Conservation (phyloP, 2,797 vertebrate species). For the Amblyraja radiata region DNA sequence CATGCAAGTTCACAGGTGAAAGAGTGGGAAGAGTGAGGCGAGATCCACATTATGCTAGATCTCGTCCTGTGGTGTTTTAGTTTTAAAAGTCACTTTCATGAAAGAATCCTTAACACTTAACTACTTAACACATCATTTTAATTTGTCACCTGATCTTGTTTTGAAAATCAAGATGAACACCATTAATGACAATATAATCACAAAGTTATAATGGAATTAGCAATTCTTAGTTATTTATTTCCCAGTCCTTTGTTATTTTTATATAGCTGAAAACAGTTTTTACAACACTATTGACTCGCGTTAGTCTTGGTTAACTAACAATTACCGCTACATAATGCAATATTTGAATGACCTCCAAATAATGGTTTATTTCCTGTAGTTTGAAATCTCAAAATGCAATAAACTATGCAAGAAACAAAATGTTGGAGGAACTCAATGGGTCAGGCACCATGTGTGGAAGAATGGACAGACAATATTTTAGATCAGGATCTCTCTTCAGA, state of each 20-base stretch:
- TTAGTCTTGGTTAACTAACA: background rate
- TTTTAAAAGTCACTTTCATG: background rate
- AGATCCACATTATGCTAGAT: no score
- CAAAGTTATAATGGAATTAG: background rate
- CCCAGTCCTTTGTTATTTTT: background rate
- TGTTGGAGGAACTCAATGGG: no score
- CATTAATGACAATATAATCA: background rate
- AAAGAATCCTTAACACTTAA: background rate
- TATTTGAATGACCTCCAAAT: background rate
- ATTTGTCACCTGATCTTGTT: background rate
- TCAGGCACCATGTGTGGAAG: no score
- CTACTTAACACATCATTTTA: background rate
- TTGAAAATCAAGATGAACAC: constrained; percentile 7
- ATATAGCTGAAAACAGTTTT: background rate
- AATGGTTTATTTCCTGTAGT: background rate
- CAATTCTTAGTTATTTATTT: background rate
- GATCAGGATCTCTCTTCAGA: no score
- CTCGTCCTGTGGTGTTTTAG: background rate
- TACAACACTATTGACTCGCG: background rate
- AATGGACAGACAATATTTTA: no score
- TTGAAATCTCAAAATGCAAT: background rate
- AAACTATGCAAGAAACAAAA: background rate
- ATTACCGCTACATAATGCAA: background rate
- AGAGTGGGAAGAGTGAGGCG: no score
- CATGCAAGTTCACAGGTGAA: no score